Conservation (phyloP, 2,797 vertebrate genomes). For the Nyctibius grandis region DNA sequence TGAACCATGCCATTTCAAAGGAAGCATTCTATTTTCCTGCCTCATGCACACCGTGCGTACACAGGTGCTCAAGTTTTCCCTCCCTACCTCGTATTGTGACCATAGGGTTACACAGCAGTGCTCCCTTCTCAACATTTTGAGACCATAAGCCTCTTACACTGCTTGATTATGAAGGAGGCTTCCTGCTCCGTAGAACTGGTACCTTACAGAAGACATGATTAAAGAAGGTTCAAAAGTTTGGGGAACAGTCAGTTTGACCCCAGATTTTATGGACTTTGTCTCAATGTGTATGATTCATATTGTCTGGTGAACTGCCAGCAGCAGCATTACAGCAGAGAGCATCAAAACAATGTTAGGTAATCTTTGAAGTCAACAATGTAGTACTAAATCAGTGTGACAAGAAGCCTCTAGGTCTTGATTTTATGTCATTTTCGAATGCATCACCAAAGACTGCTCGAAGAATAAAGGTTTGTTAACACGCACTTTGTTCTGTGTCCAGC, state of each 20-base stretch:
- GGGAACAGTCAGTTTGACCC: neutral
- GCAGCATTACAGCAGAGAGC: neutral
- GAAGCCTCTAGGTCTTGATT: conserved; percentile 8
- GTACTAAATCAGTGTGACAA: neutral
- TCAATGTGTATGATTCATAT: neutral
- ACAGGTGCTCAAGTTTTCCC: neutral
- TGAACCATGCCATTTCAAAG: neutral
- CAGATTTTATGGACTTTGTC: neutral
- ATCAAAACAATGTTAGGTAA: neutral
- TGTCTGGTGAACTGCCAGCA: neutral
- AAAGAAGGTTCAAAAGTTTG: neutral
- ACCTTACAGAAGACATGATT: neutral
- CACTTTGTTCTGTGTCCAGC: conserved; percentile 28
- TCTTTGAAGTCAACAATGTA: neutral
- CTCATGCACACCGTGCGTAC: neutral
- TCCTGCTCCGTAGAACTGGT: neutral
- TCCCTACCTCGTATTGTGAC: rapidly evolving
- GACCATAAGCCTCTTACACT: neutral
- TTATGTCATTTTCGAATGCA: neutral
- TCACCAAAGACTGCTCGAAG: neutral
- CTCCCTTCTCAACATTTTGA: neutral
- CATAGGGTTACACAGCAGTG: neutral
- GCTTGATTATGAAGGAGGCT: neutral
- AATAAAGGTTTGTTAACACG: neutral
- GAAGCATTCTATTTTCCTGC: neutral